Evolutionary conservation across 2,113 vertebrate species (phyloP), one percentile per base, ranked within the genome.

Genomic region (Hippocampus comes): DNA sequence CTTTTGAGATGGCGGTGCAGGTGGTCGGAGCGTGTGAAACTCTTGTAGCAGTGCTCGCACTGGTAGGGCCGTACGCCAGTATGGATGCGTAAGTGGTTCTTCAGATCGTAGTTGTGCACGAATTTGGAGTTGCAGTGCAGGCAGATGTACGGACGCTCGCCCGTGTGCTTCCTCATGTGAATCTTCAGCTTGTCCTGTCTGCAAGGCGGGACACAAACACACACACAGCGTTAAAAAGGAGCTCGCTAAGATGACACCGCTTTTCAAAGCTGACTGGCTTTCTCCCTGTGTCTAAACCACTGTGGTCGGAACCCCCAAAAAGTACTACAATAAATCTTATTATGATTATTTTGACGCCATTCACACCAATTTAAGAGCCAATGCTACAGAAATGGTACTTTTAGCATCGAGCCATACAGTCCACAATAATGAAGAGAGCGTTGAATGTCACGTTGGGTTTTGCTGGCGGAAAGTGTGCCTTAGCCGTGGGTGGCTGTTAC

Each of bases 161-260:
- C 97, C 0, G 97, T 99, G 92, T 99, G 97, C 89, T 99, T 99
- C 69, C 97, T 90, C 97, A 99, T 99, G 91, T 99, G 97, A 84
- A 99, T 99, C 88, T 99, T 99, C 18, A 99, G 92, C 82, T 99
- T 99, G 93, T 99, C 97, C 85, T 99, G 97, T 89, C 97, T 98
- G 92, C 2, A 82, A 74, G 77, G 27, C 6, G 64, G n/a, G 64
- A 66, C 4, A 4, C 12, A 51, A 48, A 63, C 38, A n/a, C 14
- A 9, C 25, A 20, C 14, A 9, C 25, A 20, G 27, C 34, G 59
- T 30, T 34, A 57, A 60, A 60, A 25, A 60, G 4, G 0, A 18
- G 12, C 57, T 7, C 17, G 25, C 5, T 20, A 21, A 53, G 20
- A 2, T 56, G n/a, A 8, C 7, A 21, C 21, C 20, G 43, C 43